A percentile compares a stretch with the other conserved stretches of the same genome.
Conservation (phyloP, 2,888 invertebrate species). For the Drosophila paranaensis region DNA sequence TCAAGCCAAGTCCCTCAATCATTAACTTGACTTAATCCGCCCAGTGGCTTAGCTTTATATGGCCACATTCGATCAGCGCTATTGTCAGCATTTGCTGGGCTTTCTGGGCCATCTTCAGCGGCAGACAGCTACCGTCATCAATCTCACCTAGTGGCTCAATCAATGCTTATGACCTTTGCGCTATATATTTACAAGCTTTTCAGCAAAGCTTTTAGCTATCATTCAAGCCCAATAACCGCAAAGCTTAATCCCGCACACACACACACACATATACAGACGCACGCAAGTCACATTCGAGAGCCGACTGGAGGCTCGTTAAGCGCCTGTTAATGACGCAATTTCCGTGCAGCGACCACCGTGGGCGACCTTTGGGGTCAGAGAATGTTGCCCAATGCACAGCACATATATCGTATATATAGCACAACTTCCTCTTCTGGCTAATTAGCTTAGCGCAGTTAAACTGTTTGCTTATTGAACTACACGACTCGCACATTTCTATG, state of each 20-base stretch:
- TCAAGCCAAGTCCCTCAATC: slow-evolving; percentile 14
- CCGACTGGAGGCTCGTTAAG: slow-evolving; percentile 48
- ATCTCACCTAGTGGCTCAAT: slow-evolving; percentile 37
- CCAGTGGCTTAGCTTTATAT: neutral
- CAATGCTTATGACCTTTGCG: slow-evolving; percentile 46
- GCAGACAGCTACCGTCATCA: slow-evolving; percentile 32
- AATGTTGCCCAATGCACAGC: slow-evolving; percentile 12
- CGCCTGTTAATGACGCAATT: slow-evolving; percentile 77
- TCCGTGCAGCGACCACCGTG: slow-evolving; percentile 60
- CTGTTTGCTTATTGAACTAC: slow-evolving; percentile 59
- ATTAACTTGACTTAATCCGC: neutral
- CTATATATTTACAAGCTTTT: slow-evolving; percentile 42
- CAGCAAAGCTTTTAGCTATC: slow-evolving; percentile 39
- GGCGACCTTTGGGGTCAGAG: slow-evolving; percentile 67
- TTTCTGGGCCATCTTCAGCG: neutral
- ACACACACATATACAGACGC: neutral
- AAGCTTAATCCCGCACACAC: slow-evolving; percentile 50
- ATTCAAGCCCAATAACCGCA: slow-evolving; percentile 47
- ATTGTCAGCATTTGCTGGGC: slow-evolving; percentile 1
- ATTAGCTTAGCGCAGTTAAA: slow-evolving; percentile 77
- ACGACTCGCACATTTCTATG: slow-evolving; percentile 63
- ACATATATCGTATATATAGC: slow-evolving; percentile 4
- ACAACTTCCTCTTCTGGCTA: slow-evolving; percentile 57
- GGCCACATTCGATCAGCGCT: neutral
- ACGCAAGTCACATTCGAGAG: neutral